Evolutionary conservation across 2,113 vertebrate species (phyloP).

Genomic region (Quiscalus mexicanus): DNA sequence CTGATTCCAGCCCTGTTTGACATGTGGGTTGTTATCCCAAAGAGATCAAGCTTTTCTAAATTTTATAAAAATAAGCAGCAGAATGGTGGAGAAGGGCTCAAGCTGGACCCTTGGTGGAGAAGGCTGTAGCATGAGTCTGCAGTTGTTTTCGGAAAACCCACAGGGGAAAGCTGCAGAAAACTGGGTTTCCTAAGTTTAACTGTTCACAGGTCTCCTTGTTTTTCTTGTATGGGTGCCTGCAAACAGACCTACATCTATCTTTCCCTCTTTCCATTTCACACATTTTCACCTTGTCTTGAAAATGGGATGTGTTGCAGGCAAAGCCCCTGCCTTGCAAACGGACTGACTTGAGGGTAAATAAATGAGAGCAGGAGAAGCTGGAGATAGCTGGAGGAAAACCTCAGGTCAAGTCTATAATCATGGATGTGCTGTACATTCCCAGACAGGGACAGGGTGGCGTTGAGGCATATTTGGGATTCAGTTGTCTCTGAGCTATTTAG

Average conservation of each 20-base stretch:
- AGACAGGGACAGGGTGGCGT: neutral
- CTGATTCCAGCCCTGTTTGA: neutral
- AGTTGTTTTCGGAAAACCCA: neutral
- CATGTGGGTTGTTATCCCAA: neutral
- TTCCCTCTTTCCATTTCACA: neutral
- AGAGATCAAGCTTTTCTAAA: neutral
- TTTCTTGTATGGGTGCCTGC: neutral
- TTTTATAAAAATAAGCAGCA: neutral
- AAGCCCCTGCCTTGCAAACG: neutral
- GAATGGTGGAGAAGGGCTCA: neutral
- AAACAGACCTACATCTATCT: neutral
- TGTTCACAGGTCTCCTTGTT: neutral
- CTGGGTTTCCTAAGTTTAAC: neutral
- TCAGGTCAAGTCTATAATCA: neutral
- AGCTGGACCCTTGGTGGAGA: neutral
- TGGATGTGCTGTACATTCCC: neutral
- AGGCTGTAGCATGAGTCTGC: accelerated
- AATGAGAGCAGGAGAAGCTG: neutral
- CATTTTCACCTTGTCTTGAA: neutral
- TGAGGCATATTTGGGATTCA: neutral
- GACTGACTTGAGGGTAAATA: neutral
- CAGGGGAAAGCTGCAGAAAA: neutral
- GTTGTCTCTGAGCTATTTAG: neutral
- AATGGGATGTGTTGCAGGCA: neutral
- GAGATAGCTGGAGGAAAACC: neutral